Percentiles rank a stretch among this genome's conserved stretches.
phyloP scores from a whole-genome alignment of 2,113 vertebrate species.

The Trogon surrucura region DNA sequence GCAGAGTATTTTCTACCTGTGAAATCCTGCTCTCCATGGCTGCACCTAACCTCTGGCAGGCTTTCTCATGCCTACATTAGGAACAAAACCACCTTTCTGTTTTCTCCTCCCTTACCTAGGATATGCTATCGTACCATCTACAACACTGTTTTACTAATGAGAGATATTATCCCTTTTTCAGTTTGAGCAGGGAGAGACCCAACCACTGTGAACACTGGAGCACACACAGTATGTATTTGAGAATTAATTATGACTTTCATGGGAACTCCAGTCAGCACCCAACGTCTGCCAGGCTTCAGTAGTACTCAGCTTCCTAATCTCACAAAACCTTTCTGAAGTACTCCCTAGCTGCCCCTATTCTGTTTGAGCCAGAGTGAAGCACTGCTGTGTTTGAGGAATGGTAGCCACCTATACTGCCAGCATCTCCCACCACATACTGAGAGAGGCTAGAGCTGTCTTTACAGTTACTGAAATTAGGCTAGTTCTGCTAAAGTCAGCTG shows the following conservation, averaged over 20 bases:
- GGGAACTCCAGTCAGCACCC: background rate
- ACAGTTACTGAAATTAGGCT: background rate
- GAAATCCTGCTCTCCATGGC: background rate
- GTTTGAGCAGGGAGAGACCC: background rate
- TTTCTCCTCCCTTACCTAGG: background rate
- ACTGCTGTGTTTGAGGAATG: background rate
- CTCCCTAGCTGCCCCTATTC: background rate
- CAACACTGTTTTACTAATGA: background rate
- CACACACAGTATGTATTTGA: background rate
- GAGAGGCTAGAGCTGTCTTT: background rate
- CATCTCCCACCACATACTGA: background rate
- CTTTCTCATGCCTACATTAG: background rate
- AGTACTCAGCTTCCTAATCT: background rate
- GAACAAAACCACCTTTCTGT: background rate
- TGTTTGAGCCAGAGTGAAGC: background rate
- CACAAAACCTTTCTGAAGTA: background rate
- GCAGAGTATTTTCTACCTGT: background rate
- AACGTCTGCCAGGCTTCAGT: background rate
- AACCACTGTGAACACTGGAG: background rate
- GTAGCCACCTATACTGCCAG: background rate
- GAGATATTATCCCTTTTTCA: background rate
- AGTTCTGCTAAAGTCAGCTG: background rate
- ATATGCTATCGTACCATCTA: background rate
- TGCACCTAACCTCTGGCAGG: background rate
- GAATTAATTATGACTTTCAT: accelerated